These are phyloP conservation scores for Phengaris arion DNA, from an alignment of 2,888 invertebrate species.

Conservation along the genomic window DNA sequence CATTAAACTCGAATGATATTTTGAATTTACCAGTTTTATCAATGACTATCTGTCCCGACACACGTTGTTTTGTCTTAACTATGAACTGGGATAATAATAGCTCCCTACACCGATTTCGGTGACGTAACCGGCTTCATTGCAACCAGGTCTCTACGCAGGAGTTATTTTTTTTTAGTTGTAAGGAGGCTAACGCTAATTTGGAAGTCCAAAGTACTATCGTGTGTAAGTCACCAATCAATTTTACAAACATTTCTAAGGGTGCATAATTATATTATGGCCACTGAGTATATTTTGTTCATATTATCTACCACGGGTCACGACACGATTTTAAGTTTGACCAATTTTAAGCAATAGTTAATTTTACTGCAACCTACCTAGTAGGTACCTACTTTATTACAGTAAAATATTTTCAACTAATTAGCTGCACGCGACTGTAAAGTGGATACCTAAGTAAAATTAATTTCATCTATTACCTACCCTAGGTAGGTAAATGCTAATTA, in stretches of 20 bases:
- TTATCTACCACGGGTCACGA: background rate
- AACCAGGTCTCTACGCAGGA: too few species aligned
- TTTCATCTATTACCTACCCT: slow-evolving; percentile 8
- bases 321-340: background rate
- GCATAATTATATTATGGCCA: background rate
- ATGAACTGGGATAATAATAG: too few species aligned
- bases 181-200: background rate
- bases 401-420: slow-evolving; percentile 31
- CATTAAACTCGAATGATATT: background rate
- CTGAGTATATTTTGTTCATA: background rate
- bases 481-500: slow-evolving; percentile 5
- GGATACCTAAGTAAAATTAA: background rate
- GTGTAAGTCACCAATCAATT: background rate
- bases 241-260: background rate
- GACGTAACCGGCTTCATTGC: too few species aligned
- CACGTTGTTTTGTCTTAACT: too few species aligned
- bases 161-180: too few species aligned
- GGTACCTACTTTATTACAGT: too few species aligned
- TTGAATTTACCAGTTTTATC: too few species aligned
- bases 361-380: background rate
- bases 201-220: background rate
- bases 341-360: background rate
- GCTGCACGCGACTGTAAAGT: slow-evolving; percentile 32
- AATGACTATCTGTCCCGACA: too few species aligned
- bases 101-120: too few species aligned